Base-by-base conservation (phyloP, 2,888 invertebrate genomes). In the Drosophila neotestacea region DNA sequence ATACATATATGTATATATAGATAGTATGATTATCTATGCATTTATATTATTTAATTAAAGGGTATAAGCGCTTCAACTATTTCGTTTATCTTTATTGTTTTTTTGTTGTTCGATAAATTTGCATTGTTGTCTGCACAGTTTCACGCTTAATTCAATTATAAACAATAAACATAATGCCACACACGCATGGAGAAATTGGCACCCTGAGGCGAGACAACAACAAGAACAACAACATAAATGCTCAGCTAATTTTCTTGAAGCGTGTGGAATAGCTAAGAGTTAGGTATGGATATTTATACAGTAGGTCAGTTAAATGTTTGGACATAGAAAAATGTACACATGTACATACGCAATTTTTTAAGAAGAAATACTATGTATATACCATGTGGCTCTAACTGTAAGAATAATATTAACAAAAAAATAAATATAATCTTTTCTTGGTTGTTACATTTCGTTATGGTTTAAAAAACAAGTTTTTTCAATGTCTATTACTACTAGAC, bases 131-230 rank as follows among this genome's bases (percentile, higher is more conserved):
- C 77, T 80, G 77, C 69, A 67, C 62, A 78, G 64, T 76, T 79
- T 84, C 80, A 84, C 68, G 80, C 80, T 74, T 84, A 85, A 85
- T 85, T 86, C 68, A 85, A 86, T 86, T 82, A 81, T 82, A 86
- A 85, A 85, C 84, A 85, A 81, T 82, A 79, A 86, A 79, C 85
- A 84, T 70, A 70, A 66, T 66, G 77, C 75, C 77, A 63, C 63
- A 58, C 64, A 56, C 16, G 55, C 44, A 64, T 42, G 41, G 36
- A 73, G 54, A 81, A 75, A 83, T 85, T 85, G 79, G 79, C 81
- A 79, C 77, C 84, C 81, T 59, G 61, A 55, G 66, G 81, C 52
- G 76, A 34, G 69, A 28, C 52, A 54, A n/a, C 34, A 46, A 42
- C 34, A 34, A 11, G 4, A 13, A 32, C 16, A 36, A n/a, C 1